Evolutionary conservation across 1,140 invertebrate genomes (phyloP).

Genomic region (Reticulitermes speratus): DNA sequence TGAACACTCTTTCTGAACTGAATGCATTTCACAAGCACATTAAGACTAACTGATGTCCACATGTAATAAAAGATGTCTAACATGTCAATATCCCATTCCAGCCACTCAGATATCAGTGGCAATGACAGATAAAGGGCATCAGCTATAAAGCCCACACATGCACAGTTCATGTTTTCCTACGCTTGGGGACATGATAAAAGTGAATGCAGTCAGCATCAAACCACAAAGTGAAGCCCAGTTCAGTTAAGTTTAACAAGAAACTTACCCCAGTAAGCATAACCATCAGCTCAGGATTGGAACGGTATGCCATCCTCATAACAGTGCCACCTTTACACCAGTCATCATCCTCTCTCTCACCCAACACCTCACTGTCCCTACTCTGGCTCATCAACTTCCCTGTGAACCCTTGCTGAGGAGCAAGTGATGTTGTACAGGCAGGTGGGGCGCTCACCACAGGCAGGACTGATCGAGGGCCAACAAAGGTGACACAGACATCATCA

Average conservation of each 20-base stretch:
- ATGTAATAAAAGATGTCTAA: too few species aligned
- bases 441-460: constrained; percentile 25
- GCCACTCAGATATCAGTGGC: too few species aligned
- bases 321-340: constrained; percentile 31
- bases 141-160: too few species aligned
- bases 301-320: constrained; percentile 29
- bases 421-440: constrained; percentile 16
- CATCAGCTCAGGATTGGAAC: constrained; percentile 25
- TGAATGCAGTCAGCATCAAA: too few species aligned
- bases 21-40: too few species aligned
- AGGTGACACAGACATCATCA: constrained; percentile 31
- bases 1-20: too few species aligned
- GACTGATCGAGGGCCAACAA: constrained; percentile 25
- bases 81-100: too few species aligned
- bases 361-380: constrained; percentile 18
- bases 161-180: too few species aligned
- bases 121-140: too few species aligned
- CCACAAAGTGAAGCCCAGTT: too few species aligned
- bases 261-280: constrained; percentile 29
- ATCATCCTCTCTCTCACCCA: constrained; percentile 28
- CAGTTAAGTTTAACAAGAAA: background rate
- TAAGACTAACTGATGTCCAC: too few species aligned
- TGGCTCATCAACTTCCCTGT: background rate
- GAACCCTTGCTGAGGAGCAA: background rate
- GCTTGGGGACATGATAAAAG: too few species aligned